phyloP scores from a whole-genome alignment of 2,888 invertebrate species.

The Eugnorisma glareosa region DNA sequence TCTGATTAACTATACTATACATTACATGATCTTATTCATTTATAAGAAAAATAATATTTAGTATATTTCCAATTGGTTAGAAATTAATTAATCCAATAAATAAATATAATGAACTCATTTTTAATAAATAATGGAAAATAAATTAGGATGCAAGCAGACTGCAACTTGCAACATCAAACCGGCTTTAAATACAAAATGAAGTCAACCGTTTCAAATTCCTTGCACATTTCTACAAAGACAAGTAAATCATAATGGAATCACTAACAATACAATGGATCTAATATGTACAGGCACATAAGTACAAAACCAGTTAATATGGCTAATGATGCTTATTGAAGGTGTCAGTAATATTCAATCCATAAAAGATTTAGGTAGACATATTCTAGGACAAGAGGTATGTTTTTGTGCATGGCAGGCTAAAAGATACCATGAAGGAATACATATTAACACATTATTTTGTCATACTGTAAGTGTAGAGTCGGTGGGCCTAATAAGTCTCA shows the following conservation, averaged over 20 bases:
- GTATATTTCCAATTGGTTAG: not conserved
- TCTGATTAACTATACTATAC: conserved; percentile 28
- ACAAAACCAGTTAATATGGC: conserved; percentile 56
- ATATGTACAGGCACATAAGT: conserved; percentile 57
- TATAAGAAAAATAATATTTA: conserved; percentile 8
- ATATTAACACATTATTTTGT: conserved; percentile 15
- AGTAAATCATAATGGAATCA: conserved; percentile 13
- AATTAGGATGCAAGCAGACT: not conserved
- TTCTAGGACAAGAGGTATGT: not conserved
- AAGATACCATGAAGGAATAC: not conserved
- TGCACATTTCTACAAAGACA: not conserved
- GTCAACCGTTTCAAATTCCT: not conserved
- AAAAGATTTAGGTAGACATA: not conserved
- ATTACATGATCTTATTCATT: conserved; percentile 7
- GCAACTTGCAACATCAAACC: not conserved
- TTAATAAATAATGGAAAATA: not conserved
- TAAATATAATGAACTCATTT: conserved; percentile 25
- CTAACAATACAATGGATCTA: conserved; percentile 16
- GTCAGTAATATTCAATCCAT: not conserved
- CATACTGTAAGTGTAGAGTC: conserved; percentile 14
- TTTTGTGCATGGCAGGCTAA: conserved; percentile 25
- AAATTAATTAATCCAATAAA: conserved; percentile 28
- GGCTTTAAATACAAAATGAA: not conserved
- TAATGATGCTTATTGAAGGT: not conserved
- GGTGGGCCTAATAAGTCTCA: conserved; percentile 62